Conservation (phyloP, 2,888 invertebrate genomes). For the Cinara cedri region DNA sequence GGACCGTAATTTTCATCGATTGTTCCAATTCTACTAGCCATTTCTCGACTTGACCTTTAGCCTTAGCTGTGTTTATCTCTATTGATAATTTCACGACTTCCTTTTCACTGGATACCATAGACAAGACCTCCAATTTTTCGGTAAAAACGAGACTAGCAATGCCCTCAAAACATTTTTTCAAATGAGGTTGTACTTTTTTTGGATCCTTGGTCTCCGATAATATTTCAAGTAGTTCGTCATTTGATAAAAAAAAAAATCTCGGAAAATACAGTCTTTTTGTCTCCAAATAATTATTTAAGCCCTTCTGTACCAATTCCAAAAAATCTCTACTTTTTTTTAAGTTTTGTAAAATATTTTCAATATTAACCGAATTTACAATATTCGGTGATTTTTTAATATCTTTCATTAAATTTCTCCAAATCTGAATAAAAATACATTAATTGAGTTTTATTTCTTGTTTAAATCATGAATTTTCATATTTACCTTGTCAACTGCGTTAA, state of each 20-base stretch:
- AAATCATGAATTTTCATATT: not conserved
- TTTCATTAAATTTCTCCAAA: slow-evolving; percentile 95
- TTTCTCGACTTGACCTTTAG: slow-evolving; percentile 93
- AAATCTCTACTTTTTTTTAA: slow-evolving; percentile 77
- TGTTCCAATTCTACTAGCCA: slow-evolving; percentile 88
- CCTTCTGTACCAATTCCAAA: slow-evolving; percentile 87
- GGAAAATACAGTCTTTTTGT: slow-evolving; percentile 87
- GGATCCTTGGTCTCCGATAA: slow-evolving; percentile 97
- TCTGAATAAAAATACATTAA: slow-evolving; percentile 65
- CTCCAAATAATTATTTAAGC: slow-evolving; percentile 86
- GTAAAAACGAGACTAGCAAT: slow-evolving; percentile 87
- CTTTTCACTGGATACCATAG: slow-evolving; percentile 85
- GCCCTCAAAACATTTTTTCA: slow-evolving; percentile 96
- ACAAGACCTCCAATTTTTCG: slow-evolving; percentile 83
- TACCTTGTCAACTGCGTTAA: slow-evolving; percentile 86
- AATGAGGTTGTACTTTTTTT: slow-evolving; percentile 84
- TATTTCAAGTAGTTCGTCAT: slow-evolving; percentile 75
- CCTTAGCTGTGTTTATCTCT: slow-evolving; percentile 81
- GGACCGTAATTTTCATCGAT: slow-evolving; percentile 86
- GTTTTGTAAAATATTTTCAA: slow-evolving; percentile 82
- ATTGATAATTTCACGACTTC: slow-evolving; percentile 82
- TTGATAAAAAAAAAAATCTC: slow-evolving; percentile 82
- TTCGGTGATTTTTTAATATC: slow-evolving; percentile 76
- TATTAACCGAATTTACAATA: slow-evolving; percentile 83
- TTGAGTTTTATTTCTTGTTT: no score